These are phyloP conservation scores for Hymenopus coronatus DNA, from an alignment of 2,888 invertebrate species.

Conservation along the genomic window DNA sequence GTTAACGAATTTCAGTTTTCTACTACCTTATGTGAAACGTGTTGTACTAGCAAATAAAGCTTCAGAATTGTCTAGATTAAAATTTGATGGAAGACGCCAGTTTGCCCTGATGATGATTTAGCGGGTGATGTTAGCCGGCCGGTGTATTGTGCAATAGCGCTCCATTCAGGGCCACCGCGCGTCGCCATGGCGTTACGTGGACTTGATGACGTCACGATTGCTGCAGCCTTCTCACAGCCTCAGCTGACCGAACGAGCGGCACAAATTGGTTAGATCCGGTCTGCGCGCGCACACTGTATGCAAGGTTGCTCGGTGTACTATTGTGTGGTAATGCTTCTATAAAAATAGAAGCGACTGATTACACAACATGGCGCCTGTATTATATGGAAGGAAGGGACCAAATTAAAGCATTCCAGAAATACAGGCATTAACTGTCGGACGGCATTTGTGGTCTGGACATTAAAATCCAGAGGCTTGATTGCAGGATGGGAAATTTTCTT, in stretches of 20 bases:
- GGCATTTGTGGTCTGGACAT: too few relatives aligned
- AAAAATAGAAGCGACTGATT: constrained; percentile 5
- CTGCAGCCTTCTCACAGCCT: constrained; percentile 4
- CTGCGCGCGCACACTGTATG: constrained; percentile 2
- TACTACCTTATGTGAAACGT: not conserved
- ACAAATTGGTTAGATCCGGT: constrained; percentile 19
- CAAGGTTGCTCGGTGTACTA: constrained; percentile 3
- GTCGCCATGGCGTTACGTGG: constrained; percentile 5
- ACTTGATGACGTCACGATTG: constrained; percentile 1
- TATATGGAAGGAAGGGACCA: not conserved
- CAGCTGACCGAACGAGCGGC: constrained; percentile 15
- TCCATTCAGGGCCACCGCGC: constrained; percentile 5
- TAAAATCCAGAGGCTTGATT: too few relatives aligned
- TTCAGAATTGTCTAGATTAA: not conserved
- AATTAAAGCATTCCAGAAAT: too few relatives aligned
- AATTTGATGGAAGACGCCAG: too few relatives aligned
- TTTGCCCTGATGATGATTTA: not conserved
- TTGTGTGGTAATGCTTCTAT: constrained; percentile 4
- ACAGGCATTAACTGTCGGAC: too few relatives aligned
- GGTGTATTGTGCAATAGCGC: constrained; percentile 5
- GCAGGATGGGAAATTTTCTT: too few relatives aligned
- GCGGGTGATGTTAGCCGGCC: not conserved
- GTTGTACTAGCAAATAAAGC: not conserved
- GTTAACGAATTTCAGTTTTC: not conserved
- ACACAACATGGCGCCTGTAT: not conserved